phyloP scores from a whole-genome alignment of 1,140 invertebrate genomes.

The Nixonia krombeini region DNA sequence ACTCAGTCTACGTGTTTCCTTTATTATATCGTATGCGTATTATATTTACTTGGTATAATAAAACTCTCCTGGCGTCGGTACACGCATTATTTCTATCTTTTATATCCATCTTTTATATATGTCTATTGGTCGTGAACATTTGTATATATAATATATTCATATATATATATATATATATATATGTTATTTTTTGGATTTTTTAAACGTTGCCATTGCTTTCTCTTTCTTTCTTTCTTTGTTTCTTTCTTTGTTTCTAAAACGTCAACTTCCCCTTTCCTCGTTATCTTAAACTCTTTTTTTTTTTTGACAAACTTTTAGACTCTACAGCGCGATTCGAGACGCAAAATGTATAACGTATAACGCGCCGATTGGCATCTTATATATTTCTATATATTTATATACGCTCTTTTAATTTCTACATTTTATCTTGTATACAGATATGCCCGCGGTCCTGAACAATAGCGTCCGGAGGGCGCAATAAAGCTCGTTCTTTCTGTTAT shows the following conservation, averaged over 20 bases:
- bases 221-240: too few species aligned
- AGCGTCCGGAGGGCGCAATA: conserved; percentile 41
- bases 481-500: conserved; percentile 64
- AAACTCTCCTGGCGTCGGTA: conserved; percentile 22
- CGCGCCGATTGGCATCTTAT: conserved; percentile 38
- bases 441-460: conserved; percentile 29
- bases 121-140: conserved; percentile 47
- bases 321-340: conserved; percentile 28
- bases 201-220: conserved; percentile 10
- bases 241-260: too few species aligned
- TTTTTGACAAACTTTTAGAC: conserved; percentile 31
- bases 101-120: conserved; percentile 31
- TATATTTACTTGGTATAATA: conserved; percentile 29
- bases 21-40: conserved; percentile 52
- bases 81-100: conserved; percentile 42
- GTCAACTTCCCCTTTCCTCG: background rate
- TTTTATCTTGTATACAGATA: too few species aligned
- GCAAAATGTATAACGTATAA: too few species aligned
- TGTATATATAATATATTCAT: conserved; percentile 1
- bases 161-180: conserved; percentile 8
- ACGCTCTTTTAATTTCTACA: background rate
- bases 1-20: conserved; percentile 71
- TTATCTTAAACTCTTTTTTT: background rate
- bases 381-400: conserved; percentile 37
- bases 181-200: conserved; percentile 50